Evolutionary conservation across 2,888 invertebrate genomes (phyloP).

Genomic region (Yponomeuta cagnagella): DNA sequence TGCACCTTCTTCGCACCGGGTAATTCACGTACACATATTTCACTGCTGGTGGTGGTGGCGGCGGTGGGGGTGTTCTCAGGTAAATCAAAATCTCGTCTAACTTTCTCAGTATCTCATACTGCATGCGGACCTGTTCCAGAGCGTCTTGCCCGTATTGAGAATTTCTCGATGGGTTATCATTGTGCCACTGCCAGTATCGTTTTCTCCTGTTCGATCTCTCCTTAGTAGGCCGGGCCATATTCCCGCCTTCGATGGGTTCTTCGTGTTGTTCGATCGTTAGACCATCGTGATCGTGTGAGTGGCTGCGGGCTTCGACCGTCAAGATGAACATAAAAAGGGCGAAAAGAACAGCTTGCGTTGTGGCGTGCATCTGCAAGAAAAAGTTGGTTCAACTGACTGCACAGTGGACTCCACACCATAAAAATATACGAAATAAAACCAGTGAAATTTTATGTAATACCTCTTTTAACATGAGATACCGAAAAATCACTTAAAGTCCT

Average conservation of each 20-base stretch:
- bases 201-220: conserved; percentile 25
- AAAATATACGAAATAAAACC: too few relatives aligned
- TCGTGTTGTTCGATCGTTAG: background rate
- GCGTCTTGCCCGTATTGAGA: conserved; percentile 26
- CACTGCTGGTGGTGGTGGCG: conserved; percentile 34
- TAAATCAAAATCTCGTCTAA: conserved; percentile 48
- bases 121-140: conserved; percentile 34
- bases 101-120: conserved; percentile 42
- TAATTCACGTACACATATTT: conserved; percentile 57
- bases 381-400: background rate
- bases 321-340: conserved; percentile 36
- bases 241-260: conserved; percentile 11
- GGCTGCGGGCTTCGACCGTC: conserved; percentile 38
- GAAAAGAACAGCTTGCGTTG: conserved; percentile 30
- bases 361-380: conserved; percentile 45
- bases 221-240: background rate
- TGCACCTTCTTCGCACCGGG: conserved; percentile 28
- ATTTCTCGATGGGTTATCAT: conserved; percentile 35
- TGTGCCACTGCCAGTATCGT: conserved; percentile 40
- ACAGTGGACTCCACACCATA: too few relatives aligned
- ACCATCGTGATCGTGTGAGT: conserved; percentile 31
- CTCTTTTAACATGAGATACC: too few relatives aligned
- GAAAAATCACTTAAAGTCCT: too few relatives aligned
- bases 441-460: too few relatives aligned
- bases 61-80: conserved; percentile 35